Evolutionary conservation across 2,113 vertebrate genomes (phyloP).

Genomic region (Raja brachyura): DNA sequence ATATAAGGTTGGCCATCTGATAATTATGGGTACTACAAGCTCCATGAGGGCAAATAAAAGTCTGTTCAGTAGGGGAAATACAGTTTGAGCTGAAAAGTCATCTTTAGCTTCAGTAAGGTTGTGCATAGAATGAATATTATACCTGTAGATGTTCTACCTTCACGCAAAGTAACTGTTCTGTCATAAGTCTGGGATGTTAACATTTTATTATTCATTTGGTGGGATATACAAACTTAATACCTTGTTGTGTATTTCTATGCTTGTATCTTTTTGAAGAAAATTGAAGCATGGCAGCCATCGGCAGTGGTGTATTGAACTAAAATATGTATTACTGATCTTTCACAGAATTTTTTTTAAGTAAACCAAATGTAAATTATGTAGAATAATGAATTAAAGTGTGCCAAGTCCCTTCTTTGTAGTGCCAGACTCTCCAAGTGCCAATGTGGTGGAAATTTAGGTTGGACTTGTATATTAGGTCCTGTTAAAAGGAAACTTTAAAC

Average conservation of each 20-base stretch:
- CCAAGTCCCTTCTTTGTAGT: constrained; percentile 56
- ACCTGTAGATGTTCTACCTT: constrained; percentile 32
- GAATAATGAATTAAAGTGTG: constrained; percentile 52
- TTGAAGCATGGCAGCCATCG: constrained; percentile 34
- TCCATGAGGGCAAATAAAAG: constrained; percentile 29
- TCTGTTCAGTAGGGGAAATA: constrained; percentile 1
- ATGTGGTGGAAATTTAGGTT: constrained; percentile 52
- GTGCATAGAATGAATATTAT: constrained; percentile 37
- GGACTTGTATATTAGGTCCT: constrained; percentile 60
- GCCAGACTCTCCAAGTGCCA: constrained; percentile 59
- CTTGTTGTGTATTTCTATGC: constrained; percentile 33
- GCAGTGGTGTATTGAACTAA: constrained; percentile 38
- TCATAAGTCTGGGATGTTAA: constrained; percentile 19
- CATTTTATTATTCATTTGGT: constrained; percentile 36
- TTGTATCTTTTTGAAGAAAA: constrained; percentile 36
- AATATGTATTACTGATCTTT: constrained; percentile 38
- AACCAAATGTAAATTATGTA: constrained; percentile 39
- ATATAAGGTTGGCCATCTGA: background rate
- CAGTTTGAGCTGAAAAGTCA: constrained; percentile 32
- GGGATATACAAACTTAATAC: constrained; percentile 32
- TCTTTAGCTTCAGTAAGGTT: constrained; percentile 26
- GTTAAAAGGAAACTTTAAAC: constrained; percentile 55
- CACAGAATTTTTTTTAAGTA: constrained; percentile 37
- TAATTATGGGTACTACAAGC: constrained; percentile 12
- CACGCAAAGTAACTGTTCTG: constrained; percentile 33